Percentiles rank a stretch among this genome's conserved stretches.
These are phyloP conservation scores for Tribolium castaneum DNA, from an alignment of 1,140 invertebrate species.

Conservation along the genomic window DNA sequence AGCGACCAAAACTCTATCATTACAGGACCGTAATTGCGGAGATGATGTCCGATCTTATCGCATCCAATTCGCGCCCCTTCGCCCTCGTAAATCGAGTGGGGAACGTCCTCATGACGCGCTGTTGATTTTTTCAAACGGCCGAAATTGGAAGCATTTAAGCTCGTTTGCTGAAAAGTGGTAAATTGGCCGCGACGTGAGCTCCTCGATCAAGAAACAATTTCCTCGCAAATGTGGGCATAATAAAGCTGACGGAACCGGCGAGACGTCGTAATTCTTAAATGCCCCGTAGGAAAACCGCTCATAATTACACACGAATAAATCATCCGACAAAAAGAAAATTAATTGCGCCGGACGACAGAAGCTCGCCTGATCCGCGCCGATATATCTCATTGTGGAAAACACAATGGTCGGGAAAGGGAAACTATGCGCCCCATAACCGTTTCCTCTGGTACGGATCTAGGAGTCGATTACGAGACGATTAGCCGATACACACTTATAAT, in stretches of 20 bases:
- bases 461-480: constrained; percentile 44
- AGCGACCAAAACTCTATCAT: constrained; percentile 44
- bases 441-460: constrained; percentile 34
- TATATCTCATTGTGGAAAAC: background rate
- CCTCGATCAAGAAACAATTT: constrained; percentile 20
- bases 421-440: constrained; percentile 36
- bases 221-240: constrained; percentile 28
- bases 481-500: constrained; percentile 54
- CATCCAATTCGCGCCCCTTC: background rate
- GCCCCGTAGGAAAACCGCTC: background rate
- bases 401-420: constrained; percentile 28
- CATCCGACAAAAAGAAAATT: constrained; percentile 18
- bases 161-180: constrained; percentile 29
- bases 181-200: background rate
- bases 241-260: constrained; percentile 33
- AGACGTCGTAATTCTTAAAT: constrained; percentile 25
- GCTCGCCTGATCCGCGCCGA: background rate
- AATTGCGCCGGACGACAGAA: constrained; percentile 13
- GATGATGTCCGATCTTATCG: constrained; percentile 44
- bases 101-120: background rate
- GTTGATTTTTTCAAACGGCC: constrained; percentile 19
- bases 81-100: background rate
- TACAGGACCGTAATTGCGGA: constrained; percentile 44
- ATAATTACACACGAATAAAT: constrained; percentile 35
- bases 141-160: constrained; percentile 9